A percentile compares a stretch with the other conserved stretches of the same genome.
These are phyloP conservation scores for Hypocryptadius cinnamomeus DNA, from an alignment of 2,113 vertebrate genomes.

Conservation along the genomic window DNA sequence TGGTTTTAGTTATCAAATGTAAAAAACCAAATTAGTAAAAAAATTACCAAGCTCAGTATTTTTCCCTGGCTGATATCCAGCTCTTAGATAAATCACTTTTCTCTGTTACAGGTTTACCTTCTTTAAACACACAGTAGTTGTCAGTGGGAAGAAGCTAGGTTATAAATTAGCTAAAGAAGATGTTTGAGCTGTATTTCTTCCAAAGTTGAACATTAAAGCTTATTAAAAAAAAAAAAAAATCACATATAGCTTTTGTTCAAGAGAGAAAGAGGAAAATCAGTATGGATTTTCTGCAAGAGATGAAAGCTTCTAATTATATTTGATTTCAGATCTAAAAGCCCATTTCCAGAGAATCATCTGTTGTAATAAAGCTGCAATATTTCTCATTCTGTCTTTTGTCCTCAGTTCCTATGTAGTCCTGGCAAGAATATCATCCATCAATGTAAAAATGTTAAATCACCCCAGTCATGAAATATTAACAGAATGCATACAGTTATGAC, in stretches of 20 bases:
- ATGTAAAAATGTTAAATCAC: conserved; percentile 21
- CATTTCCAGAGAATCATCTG: neutral
- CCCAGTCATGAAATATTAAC: conserved; percentile 26
- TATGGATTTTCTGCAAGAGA: neutral
- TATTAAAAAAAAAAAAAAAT: neutral
- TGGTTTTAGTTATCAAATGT: neutral
- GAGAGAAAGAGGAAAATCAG: neutral
- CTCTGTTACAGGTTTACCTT: neutral
- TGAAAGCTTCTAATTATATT: neutral
- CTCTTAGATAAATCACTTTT: neutral
- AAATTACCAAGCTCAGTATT: neutral
- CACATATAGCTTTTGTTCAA: neutral
- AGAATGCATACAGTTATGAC: conserved; percentile 39
- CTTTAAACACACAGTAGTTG: neutral
- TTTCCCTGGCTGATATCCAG: neutral
- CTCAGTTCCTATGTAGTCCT: neutral
- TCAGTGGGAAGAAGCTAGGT: neutral
- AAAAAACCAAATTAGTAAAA: neutral
- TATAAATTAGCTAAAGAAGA: neutral
- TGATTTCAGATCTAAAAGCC: neutral
- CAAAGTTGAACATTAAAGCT: neutral
- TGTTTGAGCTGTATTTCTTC: neutral
- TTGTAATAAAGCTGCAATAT: neutral
- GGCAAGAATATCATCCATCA: conserved; percentile 20
- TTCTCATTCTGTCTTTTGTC: neutral